Percentiles rank a stretch among this genome's conserved stretches.
These are phyloP conservation scores for Xenopus borealis DNA, from an alignment of 2,113 vertebrate genomes.

Conservation along the genomic window DNA sequence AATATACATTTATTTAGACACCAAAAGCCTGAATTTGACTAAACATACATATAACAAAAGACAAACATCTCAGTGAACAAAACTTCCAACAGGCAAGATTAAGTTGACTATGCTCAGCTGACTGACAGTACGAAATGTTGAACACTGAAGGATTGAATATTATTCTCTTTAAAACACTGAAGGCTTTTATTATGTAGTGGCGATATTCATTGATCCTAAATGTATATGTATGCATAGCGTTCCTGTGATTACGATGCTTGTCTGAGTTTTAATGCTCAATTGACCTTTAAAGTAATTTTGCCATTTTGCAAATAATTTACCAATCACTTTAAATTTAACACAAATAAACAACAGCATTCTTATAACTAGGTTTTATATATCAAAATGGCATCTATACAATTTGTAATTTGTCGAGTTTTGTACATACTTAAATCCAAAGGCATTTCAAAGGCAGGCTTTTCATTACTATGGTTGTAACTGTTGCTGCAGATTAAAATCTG, in stretches of 20 bases:
- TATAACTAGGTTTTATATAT: slow-evolving; percentile 41
- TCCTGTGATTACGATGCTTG: slow-evolving; percentile 6
- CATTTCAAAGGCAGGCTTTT: slow-evolving; percentile 40
- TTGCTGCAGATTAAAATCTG: slow-evolving; percentile 44
- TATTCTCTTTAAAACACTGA: slow-evolving; percentile 35
- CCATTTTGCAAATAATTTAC: slow-evolving; percentile 34
- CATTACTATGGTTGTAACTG: slow-evolving; percentile 22
- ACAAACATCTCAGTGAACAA: slow-evolving; percentile 23
- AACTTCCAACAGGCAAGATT: slow-evolving; percentile 31
- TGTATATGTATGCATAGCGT: slow-evolving; percentile 10
- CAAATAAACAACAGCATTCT: slow-evolving; percentile 28
- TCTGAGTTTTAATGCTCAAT: slow-evolving; percentile 28
- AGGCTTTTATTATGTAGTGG: slow-evolving; percentile 23
- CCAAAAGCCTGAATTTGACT: slow-evolving; percentile 27
- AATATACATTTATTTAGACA: slow-evolving; percentile 16
- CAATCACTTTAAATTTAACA: slow-evolving; percentile 20
- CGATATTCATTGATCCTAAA: slow-evolving; percentile 28
- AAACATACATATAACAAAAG: slow-evolving; percentile 5
- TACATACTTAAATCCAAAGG: slow-evolving; percentile 37
- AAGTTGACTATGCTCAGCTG: slow-evolving; percentile 22
- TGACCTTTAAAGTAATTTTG: slow-evolving; percentile 43
- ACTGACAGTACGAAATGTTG: no score
- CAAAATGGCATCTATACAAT: slow-evolving; percentile 40
- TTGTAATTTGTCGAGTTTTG: slow-evolving; percentile 37
- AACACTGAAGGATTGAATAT: slow-evolving; percentile 35